Base-by-base conservation (phyloP, 2,888 invertebrate species). In the Lingula anatina region DNA sequence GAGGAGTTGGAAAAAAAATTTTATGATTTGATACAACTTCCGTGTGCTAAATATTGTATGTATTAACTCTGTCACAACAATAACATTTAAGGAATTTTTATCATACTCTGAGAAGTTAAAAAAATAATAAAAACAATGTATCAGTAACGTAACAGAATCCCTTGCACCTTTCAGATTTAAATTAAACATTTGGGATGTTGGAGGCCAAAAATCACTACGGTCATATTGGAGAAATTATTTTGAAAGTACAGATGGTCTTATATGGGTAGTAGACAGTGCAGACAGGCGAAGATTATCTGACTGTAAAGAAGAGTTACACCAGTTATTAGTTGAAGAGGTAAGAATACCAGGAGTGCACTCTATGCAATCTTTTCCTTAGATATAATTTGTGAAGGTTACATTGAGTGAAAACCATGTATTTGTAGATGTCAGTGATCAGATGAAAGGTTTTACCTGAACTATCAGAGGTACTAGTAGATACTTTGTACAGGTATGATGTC, bases 201-300 rank as follows among this genome's bases (percentile, higher is more conserved):
- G 99, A 20, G 99, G 99, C 0, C 99, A 99, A 76, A 95, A 91
- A 72, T 96, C 96, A 1, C 79, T 99, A 44, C 83, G 95, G 35
- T 95, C 97, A 0, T 99, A 97, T 76, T 99, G 99, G 99, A 85
- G 94, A 71, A 99, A 99, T 79, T 99, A 99, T 77, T 99, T 99
- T 75, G 99, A 99, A 79, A 90, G 91, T 68, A 99, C 99, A 0
- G 96, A 99, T 79, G 99, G 96, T 1, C 82, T 99, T 12, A 88
- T 94, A 35, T 99, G 99, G 97, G 99, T 99, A 9, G 97, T 99
- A 3, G 99, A 99, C 78, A 92, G 95, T 72, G 94, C 95, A 0
- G 99, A 99, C 78, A 85, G 87, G 60, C 83, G 91, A 76, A 82
- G 97, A 56, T 79, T 97, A 31, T 84, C 87, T 36, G 93, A 91